Base-by-base conservation (phyloP, 2,888 invertebrate species). In the Archips crataeganus region DNA sequence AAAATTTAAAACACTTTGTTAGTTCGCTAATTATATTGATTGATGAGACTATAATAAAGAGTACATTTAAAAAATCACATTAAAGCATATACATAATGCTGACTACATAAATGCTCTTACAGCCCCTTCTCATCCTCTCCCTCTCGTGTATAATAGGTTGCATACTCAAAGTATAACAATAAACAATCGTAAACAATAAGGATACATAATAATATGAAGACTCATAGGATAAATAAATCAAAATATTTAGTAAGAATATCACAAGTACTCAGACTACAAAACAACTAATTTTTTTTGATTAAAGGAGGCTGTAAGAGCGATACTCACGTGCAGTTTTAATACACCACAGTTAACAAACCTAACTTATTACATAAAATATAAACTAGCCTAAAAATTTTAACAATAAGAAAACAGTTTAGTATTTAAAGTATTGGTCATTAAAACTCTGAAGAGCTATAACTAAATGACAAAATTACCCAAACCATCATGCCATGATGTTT, bases 41-140 rank as follows among this genome's bases (percentile, higher is more conserved):
- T 91, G 93, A 93, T 93, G 93, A 92, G 90, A 91, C 93, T 94
- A 94, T 90, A 91, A 93, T 93, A 93, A 93, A 90, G 94, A 94
- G 94, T 94, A 94, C 94, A 94, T 93, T 93, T 92, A 93, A 94
- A 94, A 94, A 94, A 95, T 95, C 94, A 95, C 94, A 95, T 94
- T 94, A 94, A 95, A 95, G 94, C 94, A 94, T 94, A 94, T 94
- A 94, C 92, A 94, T 95, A 94, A 94, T 94, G 94, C 94, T 94
- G 94, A 94, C 94, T 94, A 95, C 94, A 93, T 91, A 92, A 89
- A 86, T 81, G 88, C 91, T 91, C 92, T 90, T 86, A 90, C 94
- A 92, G 94, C 93, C 93, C 81, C 90, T 80, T 85, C 85, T 82
- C 84, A 82, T 84, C 75, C 23, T 77, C 75, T 68, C 71, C 65